phyloP scores from a whole-genome alignment of 2,113 vertebrate genomes.

The mouse (Mus musculus) region DNA sequence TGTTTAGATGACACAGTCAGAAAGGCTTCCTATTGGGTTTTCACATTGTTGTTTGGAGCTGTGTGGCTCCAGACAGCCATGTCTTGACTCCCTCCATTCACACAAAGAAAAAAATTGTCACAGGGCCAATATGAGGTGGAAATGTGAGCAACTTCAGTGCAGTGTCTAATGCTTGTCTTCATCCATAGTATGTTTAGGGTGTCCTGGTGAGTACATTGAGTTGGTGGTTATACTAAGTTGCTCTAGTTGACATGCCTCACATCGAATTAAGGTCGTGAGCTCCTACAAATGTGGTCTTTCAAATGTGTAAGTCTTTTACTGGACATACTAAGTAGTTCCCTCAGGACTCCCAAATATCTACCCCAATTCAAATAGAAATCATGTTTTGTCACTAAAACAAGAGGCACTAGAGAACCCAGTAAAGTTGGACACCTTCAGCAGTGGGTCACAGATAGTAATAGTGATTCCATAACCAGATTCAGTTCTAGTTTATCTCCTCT shows the following conservation, averaged over 20 bases:
- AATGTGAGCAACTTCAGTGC: neutral
- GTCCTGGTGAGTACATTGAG: neutral
- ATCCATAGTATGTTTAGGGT: neutral
- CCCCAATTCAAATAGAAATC: neutral
- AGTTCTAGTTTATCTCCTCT: neutral
- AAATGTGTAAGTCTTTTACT: neutral
- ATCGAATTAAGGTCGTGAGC: neutral
- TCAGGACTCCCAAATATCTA: neutral
- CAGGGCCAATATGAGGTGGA: neutral
- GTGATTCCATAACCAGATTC: neutral
- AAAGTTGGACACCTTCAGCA: no score
- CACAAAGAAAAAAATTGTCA: neutral
- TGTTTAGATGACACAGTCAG: neutral
- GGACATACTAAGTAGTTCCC: neutral
- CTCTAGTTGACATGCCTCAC: neutral
- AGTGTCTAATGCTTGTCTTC: neutral
- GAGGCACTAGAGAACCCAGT: neutral
- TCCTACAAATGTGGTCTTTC: neutral
- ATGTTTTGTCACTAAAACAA: neutral
- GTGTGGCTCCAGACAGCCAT: neutral
- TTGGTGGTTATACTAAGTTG: neutral
- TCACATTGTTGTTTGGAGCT: neutral
- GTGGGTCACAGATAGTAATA: neutral
- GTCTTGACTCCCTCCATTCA: neutral
- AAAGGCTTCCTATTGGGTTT: neutral